Evolutionary conservation across 1,140 invertebrate genomes (phyloP).

Genomic region (Penaeus indicus): DNA sequence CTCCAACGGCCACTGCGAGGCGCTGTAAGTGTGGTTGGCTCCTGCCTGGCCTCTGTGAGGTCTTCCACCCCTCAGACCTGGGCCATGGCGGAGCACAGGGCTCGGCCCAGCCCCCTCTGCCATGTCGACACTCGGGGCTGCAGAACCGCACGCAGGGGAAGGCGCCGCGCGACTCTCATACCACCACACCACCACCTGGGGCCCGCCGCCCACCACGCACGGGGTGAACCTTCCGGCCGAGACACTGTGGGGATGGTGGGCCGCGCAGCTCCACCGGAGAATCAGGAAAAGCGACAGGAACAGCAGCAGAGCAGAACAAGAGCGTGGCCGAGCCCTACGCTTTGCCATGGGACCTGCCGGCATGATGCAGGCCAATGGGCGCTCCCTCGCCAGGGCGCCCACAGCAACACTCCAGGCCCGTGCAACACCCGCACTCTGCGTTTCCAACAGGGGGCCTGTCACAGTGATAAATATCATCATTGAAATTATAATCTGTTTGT

Average conservation of each 20-base stretch:
- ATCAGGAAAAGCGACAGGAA: conserved; percentile 34
- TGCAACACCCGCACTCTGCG: conserved; percentile 39
- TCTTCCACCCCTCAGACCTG: conserved; percentile 37
- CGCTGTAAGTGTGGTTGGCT: conserved; percentile 60
- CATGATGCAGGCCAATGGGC: neutral
- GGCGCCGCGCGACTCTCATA: conserved; percentile 60
- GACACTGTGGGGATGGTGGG: conserved; percentile 44
- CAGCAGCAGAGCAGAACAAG: conserved; percentile 41
- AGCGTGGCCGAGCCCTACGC: conserved; percentile 51
- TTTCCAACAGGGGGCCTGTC: conserved; percentile 42
- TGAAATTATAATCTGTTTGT: conserved; percentile 40
- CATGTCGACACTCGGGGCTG: conserved; percentile 36
- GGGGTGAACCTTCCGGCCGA: conserved; percentile 35
- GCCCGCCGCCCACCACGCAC: conserved; percentile 39
- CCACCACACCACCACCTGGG: conserved; percentile 42
- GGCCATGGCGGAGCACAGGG: conserved; percentile 51
- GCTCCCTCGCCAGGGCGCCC: conserved; percentile 19
- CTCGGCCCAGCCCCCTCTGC: conserved; percentile 48
- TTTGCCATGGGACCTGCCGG: conserved; percentile 49
- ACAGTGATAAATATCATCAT: conserved; percentile 37
- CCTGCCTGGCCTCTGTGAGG: conserved; percentile 63
- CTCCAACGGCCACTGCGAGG: conserved; percentile 65
- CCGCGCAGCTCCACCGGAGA: conserved; percentile 27
- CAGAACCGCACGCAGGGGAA: conserved; percentile 55
- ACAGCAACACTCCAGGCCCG: conserved; percentile 34